Base-by-base conservation (phyloP, 2,797 vertebrate species). In the Paguma larvata region DNA sequence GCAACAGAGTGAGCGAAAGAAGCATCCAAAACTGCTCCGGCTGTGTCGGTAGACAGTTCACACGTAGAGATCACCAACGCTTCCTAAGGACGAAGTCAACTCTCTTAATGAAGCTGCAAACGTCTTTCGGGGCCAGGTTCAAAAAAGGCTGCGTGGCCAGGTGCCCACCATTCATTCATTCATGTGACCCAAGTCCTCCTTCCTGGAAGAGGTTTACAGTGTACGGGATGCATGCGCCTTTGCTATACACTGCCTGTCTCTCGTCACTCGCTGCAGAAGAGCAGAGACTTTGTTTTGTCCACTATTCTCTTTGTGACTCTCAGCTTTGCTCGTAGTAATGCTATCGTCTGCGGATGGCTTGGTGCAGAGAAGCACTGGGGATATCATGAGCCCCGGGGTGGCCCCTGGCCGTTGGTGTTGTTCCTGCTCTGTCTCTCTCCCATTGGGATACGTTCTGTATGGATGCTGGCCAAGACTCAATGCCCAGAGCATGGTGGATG, bases 131-230 rank as follows among this genome's bases (percentile, higher is more conserved):
- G 38, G 41, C 6, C 59, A 16, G 38, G 21, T 30, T 10, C 23
- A 11, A 27, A 72, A 5, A 4, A 5, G 7, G 23, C 12, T 32
- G 12, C 0, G 3, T 0, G 46, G 12, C 19, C 75, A 18, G 13
- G 27, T 0, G 18, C 0, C 7, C 30, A 1, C 3, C 32, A 0
- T 16, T 38, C 44, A 18, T 18, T 10, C n/a, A 8, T 18, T 5
- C 2, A 30, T 6, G 9, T 25, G 2, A 2, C 25, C 13, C 8
- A 21, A 0, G 59, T 10, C 34, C 14, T 32, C 30, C 19, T 3
- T 3, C 18, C n/a, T 77, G 62, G n/a, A 6, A 23, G 30, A 3
- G 9, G 16, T 23, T 41, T 8, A 25, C 2, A 16, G 72, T 0
- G 25, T 10, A 8, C 4, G 15, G 4, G 4, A 14, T 30, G 2